Conservation (phyloP, 2,797 vertebrate genomes). For the Pelodytes ibericus region DNA sequence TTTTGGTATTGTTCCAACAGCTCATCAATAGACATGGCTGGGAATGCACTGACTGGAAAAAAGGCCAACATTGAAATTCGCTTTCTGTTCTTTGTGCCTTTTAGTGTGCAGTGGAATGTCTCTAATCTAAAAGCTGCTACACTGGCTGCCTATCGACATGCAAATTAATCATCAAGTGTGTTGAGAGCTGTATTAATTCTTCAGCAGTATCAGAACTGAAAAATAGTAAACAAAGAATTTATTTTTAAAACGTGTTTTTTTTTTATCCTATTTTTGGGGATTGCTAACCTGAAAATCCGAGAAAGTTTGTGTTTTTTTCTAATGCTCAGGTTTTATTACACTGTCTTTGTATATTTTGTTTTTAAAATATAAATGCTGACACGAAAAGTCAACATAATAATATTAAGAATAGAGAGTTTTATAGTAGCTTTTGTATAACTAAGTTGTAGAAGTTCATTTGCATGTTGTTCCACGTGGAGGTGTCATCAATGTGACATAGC, state of each 20-base stretch:
- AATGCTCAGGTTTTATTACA: not conserved
- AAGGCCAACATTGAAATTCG: slow-evolving; percentile 79
- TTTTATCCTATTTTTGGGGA: not conserved
- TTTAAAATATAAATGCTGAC: too few relatives aligned
- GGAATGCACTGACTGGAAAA: slow-evolving; percentile 81
- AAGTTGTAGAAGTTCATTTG: too few relatives aligned
- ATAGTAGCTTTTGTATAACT: too few relatives aligned
- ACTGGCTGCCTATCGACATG: slow-evolving; percentile 85
- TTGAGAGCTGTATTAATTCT: slow-evolving; percentile 64
- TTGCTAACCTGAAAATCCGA: not conserved
- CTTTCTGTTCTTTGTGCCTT: slow-evolving; percentile 82
- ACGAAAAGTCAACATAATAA: too few relatives aligned
- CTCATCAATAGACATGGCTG: slow-evolving; percentile 81
- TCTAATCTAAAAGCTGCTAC: slow-evolving; percentile 87
- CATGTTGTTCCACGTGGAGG: too few relatives aligned
- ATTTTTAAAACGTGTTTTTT: not conserved
- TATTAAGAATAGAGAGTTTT: too few relatives aligned
- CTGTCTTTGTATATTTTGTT: not conserved
- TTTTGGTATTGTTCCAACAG: slow-evolving; percentile 88
- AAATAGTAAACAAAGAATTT: slow-evolving; percentile 6
- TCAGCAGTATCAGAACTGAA: slow-evolving; percentile 62
- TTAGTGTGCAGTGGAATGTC: slow-evolving; percentile 96
- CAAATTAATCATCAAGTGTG: slow-evolving; percentile 84
- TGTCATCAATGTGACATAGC: too few relatives aligned
- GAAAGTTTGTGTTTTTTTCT: not conserved